Base-by-base conservation (phyloP, 2,888 invertebrate genomes). In the Thereva nobilitata region DNA sequence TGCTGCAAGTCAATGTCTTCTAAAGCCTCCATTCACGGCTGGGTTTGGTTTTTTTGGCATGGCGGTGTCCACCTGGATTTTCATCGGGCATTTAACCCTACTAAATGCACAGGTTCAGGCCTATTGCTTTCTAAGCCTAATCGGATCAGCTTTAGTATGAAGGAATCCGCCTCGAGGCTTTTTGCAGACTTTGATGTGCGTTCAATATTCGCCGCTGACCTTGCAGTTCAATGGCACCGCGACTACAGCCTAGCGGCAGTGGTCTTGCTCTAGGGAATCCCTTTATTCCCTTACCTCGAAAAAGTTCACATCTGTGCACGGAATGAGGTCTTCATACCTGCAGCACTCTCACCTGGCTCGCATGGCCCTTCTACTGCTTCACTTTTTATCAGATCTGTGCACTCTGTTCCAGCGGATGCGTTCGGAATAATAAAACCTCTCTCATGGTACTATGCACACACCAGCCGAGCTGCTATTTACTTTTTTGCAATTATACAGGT, bases 401-500 rank as follows among this genome's bases (percentile, higher is more conserved):
- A 10, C 10, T 47, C 50, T 23, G 61, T 50, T 61, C 61, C 61
- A 50, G 7, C 35, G 41, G 50, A 61, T 61, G 61, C 50, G 61
- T 61, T 35, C 40, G 23, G 50, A 40, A 61, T 61, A 50, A 61
- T 61, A 61, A 61, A 61, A 61, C 49, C 23, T 49, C 61, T 41
- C 61, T 61, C 49, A 50, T 50, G 9, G 23, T 50, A 10, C 41
- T 61, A 8, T 61, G 61, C 61, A 41, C 10, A 61, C 40, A 61
- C 50, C 10, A 23, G 50, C 50, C 50, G 23, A 12, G n/a, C 9
- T 49, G 23, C 38, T 61, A 61, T 61, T 61, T 61, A 61, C 61
- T 50, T 61, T 61, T 61, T 61, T 41, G 50, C 61, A 61, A 61
- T 61, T 61, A 61, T 50, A 61, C 61, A 61, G 61, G 61, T 61